Evolutionary conservation across 1,140 invertebrate genomes (phyloP), one percentile per base, ranked within the genome.

Genomic region (Patella vulgata): DNA sequence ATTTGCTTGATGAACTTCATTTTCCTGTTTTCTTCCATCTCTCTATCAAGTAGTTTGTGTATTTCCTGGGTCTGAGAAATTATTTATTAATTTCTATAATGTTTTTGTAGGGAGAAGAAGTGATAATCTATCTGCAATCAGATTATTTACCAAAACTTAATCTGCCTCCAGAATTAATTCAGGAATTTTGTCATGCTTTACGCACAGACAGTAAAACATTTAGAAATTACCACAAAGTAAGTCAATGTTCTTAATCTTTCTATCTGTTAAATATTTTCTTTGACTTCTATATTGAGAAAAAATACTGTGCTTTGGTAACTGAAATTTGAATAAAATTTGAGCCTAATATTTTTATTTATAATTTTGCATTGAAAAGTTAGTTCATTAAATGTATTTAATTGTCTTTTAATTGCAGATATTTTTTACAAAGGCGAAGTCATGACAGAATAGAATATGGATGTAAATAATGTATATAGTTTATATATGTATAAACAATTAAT

Each of bases 151-250:
- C 85, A 2, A 84, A 79, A 33, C 71, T 86, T 39, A 73, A 85
- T 43, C 33, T 87, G 8, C 72, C 79, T 14, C 71, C 76, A 43
- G 59, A 82, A 46, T 74, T 82, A 21, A 82, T 80, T 51, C 74
- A 83, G 59, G 85, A 87, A 73, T 87, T 83, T 68, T 86, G 85
- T 70, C 77, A 82, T 62, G 85, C 84, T 30, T 75, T 88, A 31
- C 82, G 79, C 50, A 73, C 82, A 39, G 84, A 86, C 60, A 70
- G 64, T 11, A 88, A 87, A 74, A 62, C 81, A 48, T 88, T 87
- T 73, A 86, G 83, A 73, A 79, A 77, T 59, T 88, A 84, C 79
- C 71, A 86, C 48, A 87, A 87, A 77, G 84, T 87, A 78, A 75
- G 68, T 36, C 30, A 23, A 11, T 19, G 31, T 46, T n/a, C 5